These are phyloP conservation scores for Hypselothyrea guttata DNA, from an alignment of 2,888 invertebrate genomes.

Conservation along the genomic window DNA sequence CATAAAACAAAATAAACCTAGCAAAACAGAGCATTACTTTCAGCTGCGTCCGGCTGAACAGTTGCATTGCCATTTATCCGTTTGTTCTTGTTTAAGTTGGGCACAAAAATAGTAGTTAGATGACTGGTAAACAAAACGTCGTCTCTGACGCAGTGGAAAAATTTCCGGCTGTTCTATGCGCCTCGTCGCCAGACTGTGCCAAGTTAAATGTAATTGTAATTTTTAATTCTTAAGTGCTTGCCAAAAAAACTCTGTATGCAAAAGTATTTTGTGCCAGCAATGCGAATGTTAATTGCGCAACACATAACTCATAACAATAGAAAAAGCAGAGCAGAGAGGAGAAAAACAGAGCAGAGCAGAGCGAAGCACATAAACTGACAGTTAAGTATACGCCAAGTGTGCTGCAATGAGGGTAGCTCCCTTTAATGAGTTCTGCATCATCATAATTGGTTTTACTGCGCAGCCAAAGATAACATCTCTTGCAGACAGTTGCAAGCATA, in stretches of 20 bases:
- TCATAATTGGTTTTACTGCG: constrained; percentile 51
- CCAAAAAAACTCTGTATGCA: constrained; percentile 55
- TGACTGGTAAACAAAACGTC: constrained; percentile 42
- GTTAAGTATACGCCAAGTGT: constrained; percentile 25
- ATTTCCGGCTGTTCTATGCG: constrained; percentile 29
- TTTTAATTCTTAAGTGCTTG: constrained; percentile 75
- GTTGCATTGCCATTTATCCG: too few species aligned
- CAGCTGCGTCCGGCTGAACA: too few species aligned
- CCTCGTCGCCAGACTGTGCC: constrained; percentile 34
- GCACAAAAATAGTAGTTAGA: neutral
- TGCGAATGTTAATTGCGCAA: constrained; percentile 75
- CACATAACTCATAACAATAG: constrained; percentile 63
- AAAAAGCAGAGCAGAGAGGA: neutral
- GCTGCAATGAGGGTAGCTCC: constrained; percentile 21
- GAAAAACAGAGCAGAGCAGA: too few species aligned
- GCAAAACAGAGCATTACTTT: too few species aligned
- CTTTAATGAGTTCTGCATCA: constrained; percentile 53
- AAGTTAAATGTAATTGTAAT: constrained; percentile 74
- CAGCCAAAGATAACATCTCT: constrained; percentile 33
- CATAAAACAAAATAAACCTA: too few species aligned
- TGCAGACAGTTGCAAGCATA: constrained; percentile 30
- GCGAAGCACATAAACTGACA: constrained; percentile 3
- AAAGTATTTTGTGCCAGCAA: constrained; percentile 66
- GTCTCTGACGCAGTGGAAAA: constrained; percentile 56
- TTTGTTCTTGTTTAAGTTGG: too few species aligned